These are phyloP conservation scores for Neodontobutis hainanensis DNA, from an alignment of 2,113 vertebrate genomes.

Conservation along the genomic window DNA sequence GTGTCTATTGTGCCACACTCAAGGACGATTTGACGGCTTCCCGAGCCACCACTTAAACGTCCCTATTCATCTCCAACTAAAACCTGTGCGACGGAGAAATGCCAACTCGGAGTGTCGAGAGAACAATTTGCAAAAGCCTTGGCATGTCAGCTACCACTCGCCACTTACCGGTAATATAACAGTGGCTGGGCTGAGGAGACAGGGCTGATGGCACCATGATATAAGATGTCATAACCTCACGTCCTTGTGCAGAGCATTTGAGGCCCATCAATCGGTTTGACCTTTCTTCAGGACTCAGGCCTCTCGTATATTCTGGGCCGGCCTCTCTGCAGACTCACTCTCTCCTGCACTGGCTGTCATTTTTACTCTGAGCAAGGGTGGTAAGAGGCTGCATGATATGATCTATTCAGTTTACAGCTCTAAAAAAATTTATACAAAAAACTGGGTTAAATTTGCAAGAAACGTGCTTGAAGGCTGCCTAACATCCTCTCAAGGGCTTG, in stretches of 20 bases:
- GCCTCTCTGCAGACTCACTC: conserved; percentile 26
- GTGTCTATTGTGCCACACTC: conserved; percentile 70
- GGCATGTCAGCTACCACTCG: conserved; percentile 55
- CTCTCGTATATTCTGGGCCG: conserved; percentile 39
- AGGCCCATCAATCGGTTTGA: conserved; percentile 60
- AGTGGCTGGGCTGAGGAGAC: conserved; percentile 41
- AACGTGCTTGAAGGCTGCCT: too few relatives aligned
- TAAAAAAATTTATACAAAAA: too few relatives aligned
- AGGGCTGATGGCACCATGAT: conserved; percentile 60
- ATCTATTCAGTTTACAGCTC: too few relatives aligned
- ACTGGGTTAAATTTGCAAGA: too few relatives aligned
- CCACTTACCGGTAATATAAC: conserved; percentile 62
- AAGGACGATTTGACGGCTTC: conserved; percentile 70
- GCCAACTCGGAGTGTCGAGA: conserved; percentile 44
- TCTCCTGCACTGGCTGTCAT: conserved; percentile 45
- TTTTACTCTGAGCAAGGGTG: conserved; percentile 37
- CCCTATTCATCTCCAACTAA: conserved; percentile 65
- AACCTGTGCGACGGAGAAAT: conserved; percentile 49
- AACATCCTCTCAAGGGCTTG: too few relatives aligned
- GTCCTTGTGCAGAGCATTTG: conserved; percentile 50
- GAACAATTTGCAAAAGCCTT: conserved; percentile 66
- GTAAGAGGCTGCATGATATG: neutral
- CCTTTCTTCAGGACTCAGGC: conserved; percentile 52
- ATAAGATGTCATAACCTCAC: conserved; percentile 64
- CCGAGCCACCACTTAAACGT: conserved; percentile 72